Base-by-base conservation (phyloP, 1,140 invertebrate genomes). In the Saxidomus purpurata region DNA sequence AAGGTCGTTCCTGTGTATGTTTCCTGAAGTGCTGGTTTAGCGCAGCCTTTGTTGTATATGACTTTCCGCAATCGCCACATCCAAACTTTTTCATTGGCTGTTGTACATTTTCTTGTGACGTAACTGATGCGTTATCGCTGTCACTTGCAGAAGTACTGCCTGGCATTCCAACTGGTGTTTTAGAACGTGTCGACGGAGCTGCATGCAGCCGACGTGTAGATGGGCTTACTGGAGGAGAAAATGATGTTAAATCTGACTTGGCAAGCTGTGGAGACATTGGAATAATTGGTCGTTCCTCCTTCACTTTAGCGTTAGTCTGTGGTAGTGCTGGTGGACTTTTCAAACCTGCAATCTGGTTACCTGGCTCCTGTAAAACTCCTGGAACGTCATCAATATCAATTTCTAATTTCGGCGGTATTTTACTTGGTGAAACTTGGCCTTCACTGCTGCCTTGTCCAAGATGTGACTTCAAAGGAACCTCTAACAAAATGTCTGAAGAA, bases 1-100 rank as follows among this genome's bases (percentile, higher is more conserved):
- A 99, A 0, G 98, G 98, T 94, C 99, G 99, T 91, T 99, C 98
- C 93, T 99, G 98, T 0, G 98, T 99, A 71, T 99, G 98, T 0
- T 98, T 99, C n/a, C 99, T 96, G 17, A 98, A 96, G 94, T 88
- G 86, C 25, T 43, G 25, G 31, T 79, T 81, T 22, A 88, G 43
- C 0, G 49, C 86, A 25, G 74, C 55, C 43, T 88, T 88, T 95
- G 98, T 98, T 95, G 98, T 98, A 94, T 98, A 98, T 91, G 97
- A 97, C 69, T 98, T 96, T 90, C 97, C 97, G 96, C 98, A 98
- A 0, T 98, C 98, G 0, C 97, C 97, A 94, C 98, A 98, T 93
- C 98, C 98, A 96, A 98, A 98, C 0, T 98, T 98, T 67, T 90
- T 90, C 25, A 43, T 38, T 8, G 52, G 28, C 17, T 85, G 47